A percentile compares a stretch with the other conserved stretches of the same genome.
phyloP scores from a whole-genome alignment of 2,113 vertebrate species.

The Varanus komodoensis region DNA sequence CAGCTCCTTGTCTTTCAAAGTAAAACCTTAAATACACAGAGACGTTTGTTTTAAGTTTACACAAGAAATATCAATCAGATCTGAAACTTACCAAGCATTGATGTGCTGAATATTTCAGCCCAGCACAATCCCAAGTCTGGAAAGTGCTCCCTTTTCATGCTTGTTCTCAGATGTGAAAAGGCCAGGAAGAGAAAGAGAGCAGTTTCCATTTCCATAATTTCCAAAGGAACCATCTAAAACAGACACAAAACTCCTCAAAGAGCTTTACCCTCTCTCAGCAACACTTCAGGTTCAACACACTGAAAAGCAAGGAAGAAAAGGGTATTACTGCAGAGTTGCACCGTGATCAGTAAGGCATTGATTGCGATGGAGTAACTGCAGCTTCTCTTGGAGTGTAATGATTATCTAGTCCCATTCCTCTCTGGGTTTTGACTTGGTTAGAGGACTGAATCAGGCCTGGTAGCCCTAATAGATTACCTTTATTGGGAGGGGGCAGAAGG shows the following conservation, averaged over 20 bases:
- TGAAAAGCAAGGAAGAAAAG: neutral
- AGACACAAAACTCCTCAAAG: neutral
- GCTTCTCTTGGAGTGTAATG: too few relatives aligned
- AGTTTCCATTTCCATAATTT: neutral
- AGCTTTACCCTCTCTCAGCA: neutral
- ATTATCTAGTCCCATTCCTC: too few relatives aligned
- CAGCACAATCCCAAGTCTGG: neutral
- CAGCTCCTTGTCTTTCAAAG: too few relatives aligned
- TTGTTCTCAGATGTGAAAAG: too few relatives aligned
- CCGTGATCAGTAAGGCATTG: neutral
- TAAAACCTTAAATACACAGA: too few relatives aligned
- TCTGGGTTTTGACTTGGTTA: too few relatives aligned
- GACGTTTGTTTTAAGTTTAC: neutral
- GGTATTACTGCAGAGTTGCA: neutral
- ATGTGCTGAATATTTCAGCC: neutral
- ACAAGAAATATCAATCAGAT: neutral
- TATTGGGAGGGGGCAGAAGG: too few relatives aligned
- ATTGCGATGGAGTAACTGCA: too few relatives aligned
- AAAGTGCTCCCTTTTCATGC: neutral
- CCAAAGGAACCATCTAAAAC: neutral
- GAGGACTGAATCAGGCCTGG: too few relatives aligned
- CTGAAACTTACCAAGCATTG: neutral
- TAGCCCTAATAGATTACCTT: too few relatives aligned
- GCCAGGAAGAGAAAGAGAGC: neutral
- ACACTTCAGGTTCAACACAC: neutral